Evolutionary conservation across 2,113 vertebrate species (phyloP).

Genomic region (Indicator maculatus): DNA sequence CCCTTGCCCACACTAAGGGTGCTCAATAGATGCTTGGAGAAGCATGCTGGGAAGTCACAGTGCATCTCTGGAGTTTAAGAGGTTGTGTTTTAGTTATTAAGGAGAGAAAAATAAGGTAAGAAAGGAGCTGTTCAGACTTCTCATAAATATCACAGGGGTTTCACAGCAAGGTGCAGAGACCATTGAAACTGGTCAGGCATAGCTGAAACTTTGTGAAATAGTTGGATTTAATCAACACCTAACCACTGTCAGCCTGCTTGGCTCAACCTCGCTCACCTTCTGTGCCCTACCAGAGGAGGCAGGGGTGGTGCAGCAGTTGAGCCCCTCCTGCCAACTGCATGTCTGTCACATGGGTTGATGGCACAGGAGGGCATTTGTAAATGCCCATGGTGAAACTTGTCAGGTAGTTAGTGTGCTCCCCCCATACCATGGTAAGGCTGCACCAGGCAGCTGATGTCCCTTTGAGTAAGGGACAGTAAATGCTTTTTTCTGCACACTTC

Average conservation of each 20-base stretch:
- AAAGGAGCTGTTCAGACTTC: not conserved
- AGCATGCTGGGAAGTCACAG: not conserved
- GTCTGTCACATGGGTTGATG: not conserved
- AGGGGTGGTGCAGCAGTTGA: not conserved
- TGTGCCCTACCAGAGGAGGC: fast-evolving
- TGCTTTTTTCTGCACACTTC: not conserved
- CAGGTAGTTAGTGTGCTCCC: fast-evolving
- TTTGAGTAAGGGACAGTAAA: not conserved
- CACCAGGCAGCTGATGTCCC: not conserved
- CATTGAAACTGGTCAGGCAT: not conserved
- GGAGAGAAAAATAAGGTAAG: not conserved
- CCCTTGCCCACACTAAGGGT: fast-evolving
- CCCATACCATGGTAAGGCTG: fast-evolving
- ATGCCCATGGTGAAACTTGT: too few relatives aligned
- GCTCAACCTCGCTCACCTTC: fast-evolving
- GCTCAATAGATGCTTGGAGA: not conserved
- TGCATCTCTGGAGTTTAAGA: not conserved
- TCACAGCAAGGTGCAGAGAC: not conserved
- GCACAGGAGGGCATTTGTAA: not conserved
- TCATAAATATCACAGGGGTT: not conserved
- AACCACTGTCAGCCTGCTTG: not conserved
- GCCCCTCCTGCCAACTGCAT: fast-evolving
- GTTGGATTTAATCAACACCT: constrained; percentile 17
- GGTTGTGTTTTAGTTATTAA: not conserved
- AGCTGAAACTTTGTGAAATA: not conserved